Evolutionary conservation across 2,797 vertebrate genomes (phyloP).

Genomic region (Sebastes kiyomatsui): DNA sequence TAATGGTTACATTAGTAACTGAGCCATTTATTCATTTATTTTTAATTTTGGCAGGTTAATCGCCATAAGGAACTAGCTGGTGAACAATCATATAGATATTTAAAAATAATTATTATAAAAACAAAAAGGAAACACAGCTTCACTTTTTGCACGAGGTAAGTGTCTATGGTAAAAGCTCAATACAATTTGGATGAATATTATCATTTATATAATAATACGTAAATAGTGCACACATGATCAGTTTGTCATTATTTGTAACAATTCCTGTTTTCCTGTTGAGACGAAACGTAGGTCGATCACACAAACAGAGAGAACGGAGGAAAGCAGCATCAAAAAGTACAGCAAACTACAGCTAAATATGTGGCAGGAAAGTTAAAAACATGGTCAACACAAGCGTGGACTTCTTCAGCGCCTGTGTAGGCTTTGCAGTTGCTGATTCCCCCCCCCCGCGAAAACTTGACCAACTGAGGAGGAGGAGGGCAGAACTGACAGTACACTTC

Average conservation of each 20-base stretch:
- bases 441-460: conserved; percentile 10
- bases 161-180: not conserved
- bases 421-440: not conserved
- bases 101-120: no score
- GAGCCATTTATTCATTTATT: no score
- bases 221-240: not conserved
- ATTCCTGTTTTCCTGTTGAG: not conserved
- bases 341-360: conserved; percentile 10
- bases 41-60: no score
- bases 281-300: not conserved
- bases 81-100: no score
- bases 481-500: conserved; percentile 30
- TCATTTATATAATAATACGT: not conserved
- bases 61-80: no score
- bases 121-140: not conserved
- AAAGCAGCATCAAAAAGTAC: not conserved
- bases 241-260: not conserved
- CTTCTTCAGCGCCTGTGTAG: not conserved
- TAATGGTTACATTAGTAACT: no score
- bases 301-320: not conserved
- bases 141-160: not conserved
- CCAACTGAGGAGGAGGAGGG: conserved; percentile 35
- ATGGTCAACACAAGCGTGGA: not conserved
- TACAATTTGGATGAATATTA: not conserved
- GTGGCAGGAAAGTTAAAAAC: conserved; percentile 8